phyloP scores from a whole-genome alignment of 1,140 invertebrate species.

The Augochlora pura region DNA sequence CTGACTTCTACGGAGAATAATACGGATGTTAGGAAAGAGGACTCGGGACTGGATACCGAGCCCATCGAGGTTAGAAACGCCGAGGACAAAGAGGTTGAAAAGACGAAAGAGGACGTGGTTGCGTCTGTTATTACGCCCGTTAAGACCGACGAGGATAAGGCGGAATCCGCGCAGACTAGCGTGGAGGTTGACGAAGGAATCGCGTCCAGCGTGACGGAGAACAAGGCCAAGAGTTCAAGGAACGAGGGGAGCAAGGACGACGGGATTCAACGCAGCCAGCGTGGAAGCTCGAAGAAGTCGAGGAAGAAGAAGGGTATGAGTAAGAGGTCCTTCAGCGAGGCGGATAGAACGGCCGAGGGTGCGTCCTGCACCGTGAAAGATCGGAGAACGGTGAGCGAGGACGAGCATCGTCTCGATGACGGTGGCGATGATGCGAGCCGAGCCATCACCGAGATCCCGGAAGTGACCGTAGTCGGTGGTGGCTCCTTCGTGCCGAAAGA shows the following conservation, averaged over 20 bases:
- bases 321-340: constrained; percentile 39
- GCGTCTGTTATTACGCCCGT: too few species aligned
- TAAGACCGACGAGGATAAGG: not conserved
- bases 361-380: not conserved
- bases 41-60: not conserved
- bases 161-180: not conserved
- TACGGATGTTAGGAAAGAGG: not conserved
- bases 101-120: not conserved
- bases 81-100: not conserved
- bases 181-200: not conserved
- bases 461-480: constrained; percentile 70
- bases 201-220: not conserved
- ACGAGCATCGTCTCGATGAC: constrained; percentile 21
- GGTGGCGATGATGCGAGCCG: constrained; percentile 33
- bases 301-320: constrained; percentile 29
- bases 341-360: constrained; percentile 14
- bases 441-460: constrained; percentile 69
- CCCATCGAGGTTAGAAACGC: not conserved
- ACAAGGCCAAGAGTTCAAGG: not conserved
- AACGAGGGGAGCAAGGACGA: not conserved
- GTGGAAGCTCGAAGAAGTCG: constrained; percentile 1
- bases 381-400: constrained; percentile 42
- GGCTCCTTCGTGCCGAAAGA: constrained; percentile 70
- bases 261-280: not conserved
- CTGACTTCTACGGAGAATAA: not conserved